Conservation (phyloP, 2,888 invertebrate species). For the Ochropacha duplaris region DNA sequence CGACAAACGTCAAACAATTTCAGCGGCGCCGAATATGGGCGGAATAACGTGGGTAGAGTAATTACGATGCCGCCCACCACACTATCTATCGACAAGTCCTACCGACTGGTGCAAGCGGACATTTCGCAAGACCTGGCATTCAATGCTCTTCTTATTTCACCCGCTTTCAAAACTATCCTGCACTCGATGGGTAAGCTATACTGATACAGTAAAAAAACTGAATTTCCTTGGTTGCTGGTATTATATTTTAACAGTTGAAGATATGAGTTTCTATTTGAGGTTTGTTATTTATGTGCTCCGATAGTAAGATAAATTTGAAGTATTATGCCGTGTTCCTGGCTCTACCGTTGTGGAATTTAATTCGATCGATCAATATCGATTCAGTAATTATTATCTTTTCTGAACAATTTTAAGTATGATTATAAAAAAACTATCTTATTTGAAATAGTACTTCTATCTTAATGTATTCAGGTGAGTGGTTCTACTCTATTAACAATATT, state of each 20-base stretch:
- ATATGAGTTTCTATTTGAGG: constrained; percentile 22
- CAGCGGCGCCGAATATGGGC: constrained; percentile 46
- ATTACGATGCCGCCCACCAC: constrained; percentile 47
- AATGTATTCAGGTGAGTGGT: neutral
- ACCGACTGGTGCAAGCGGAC: constrained; percentile 8
- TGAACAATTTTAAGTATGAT: no score
- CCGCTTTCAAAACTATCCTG: neutral
- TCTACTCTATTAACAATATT: neutral
- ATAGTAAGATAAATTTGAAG: neutral
- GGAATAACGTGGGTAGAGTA: constrained; percentile 46
- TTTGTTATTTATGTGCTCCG: constrained; percentile 8
- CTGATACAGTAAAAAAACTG: neutral
- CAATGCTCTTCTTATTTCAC: constrained; percentile 20
- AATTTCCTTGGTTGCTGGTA: no score
- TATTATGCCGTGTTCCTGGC: neutral
- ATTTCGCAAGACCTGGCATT: constrained; percentile 14
- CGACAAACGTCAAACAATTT: constrained; percentile 34
- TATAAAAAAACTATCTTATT: neutral
- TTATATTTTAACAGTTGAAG: constrained; percentile 16
- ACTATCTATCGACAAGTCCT: constrained; percentile 13
- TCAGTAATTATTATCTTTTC: no score
- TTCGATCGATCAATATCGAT: no score
- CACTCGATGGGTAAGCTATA: neutral
- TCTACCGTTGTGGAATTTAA: no score
- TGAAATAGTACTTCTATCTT: no score